A percentile compares a stretch with the other conserved stretches of the same genome.
Conservation (phyloP, 2,113 vertebrate genomes). For the Gavialis gangeticus region DNA sequence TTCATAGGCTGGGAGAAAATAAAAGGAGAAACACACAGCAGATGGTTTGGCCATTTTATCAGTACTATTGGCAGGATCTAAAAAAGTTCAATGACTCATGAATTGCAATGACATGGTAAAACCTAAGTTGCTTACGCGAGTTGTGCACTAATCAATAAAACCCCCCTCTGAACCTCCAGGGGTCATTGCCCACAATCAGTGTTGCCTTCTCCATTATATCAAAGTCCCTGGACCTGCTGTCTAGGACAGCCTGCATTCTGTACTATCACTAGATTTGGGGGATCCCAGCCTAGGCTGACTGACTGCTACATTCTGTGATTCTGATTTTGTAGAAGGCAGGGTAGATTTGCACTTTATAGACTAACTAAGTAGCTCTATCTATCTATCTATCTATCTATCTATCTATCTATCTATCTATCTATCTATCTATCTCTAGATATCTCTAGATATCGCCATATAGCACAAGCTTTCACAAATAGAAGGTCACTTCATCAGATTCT, state of each 20-base stretch:
- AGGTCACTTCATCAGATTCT: too few relatives aligned
- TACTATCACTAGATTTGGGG: neutral
- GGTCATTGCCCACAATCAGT: neutral
- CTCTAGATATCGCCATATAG: too few relatives aligned
- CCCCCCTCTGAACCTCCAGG: neutral
- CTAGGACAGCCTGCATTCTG: neutral
- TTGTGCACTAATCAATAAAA: neutral
- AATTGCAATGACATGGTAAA: neutral
- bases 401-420: too few relatives aligned
- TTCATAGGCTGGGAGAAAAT: neutral
- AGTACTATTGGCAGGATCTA: neutral
- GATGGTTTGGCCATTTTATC: neutral
- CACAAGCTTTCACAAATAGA: too few relatives aligned
- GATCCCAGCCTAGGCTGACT: neutral
- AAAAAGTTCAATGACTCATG: neutral
- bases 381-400: too few relatives aligned
- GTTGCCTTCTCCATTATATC: neutral
- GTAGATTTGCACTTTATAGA: too few relatives aligned
- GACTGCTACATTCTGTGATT: neutral
- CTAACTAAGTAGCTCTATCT: too few relatives aligned
- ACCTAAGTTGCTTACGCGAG: accelerated
- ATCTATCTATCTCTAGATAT: too few relatives aligned
- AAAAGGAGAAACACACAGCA: neutral
- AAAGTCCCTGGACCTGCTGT: neutral
- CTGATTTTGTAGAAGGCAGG: too few relatives aligned